Percentiles rank a stretch among this genome's conserved stretches.
Conservation (phyloP, 2,797 vertebrate genomes). For the Eupleurogrammus muticus region DNA sequence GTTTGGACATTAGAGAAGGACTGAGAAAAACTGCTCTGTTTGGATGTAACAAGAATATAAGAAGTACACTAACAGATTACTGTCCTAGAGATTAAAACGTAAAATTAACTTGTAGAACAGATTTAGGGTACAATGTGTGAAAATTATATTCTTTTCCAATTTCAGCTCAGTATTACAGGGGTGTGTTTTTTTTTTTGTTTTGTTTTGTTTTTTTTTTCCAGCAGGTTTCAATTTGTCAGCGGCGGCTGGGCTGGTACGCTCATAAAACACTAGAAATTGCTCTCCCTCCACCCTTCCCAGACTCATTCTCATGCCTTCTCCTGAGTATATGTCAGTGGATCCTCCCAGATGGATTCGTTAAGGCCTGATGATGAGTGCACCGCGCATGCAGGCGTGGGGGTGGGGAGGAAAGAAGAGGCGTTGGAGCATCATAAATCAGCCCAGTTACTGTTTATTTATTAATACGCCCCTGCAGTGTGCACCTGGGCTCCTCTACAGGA, state of each 20-base stretch:
- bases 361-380: constrained; percentile 51
- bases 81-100: background rate
- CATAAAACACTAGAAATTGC: constrained; percentile 32
- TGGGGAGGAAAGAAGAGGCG: constrained; percentile 27
- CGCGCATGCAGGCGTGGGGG: constrained; percentile 23
- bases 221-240: constrained; percentile 13
- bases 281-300: background rate
- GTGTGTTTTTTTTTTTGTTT: background rate
- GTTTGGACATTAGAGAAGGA: background rate
- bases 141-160: too few relatives aligned
- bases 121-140: background rate
- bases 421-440: constrained; percentile 70
- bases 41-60: background rate
- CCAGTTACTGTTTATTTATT: constrained; percentile 81
- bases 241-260: background rate
- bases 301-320: constrained; percentile 49
- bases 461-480: constrained; percentile 73
- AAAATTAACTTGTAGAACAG: background rate
- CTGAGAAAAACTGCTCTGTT: background rate
- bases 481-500: constrained; percentile 67
- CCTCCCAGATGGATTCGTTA: constrained; percentile 67
- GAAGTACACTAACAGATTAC: background rate
- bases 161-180: constrained; percentile 2
- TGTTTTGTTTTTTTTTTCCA: background rate
- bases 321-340: constrained; percentile 66